These are phyloP conservation scores for Plestiodon gilberti DNA, from an alignment of 2,113 vertebrate genomes.

Conservation along the genomic window DNA sequence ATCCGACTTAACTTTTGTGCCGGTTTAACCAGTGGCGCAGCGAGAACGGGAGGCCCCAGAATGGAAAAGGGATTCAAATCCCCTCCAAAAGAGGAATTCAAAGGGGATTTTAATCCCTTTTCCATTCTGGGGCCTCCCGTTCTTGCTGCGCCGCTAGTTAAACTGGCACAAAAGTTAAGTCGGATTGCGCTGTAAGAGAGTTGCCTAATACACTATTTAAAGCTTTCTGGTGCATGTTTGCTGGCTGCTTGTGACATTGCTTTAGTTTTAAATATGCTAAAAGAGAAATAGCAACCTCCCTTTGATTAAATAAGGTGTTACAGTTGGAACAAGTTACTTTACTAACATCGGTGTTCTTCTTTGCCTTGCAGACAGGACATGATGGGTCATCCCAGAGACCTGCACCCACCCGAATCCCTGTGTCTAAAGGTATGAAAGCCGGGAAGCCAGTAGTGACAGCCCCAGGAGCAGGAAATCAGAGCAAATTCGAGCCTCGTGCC, in stretches of 20 bases:
- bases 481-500: conserved; percentile 88
- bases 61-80: no score
- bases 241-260: conserved; percentile 1
- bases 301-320: background rate
- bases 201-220: no score
- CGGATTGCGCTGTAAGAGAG: no score
- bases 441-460: conserved; percentile 88
- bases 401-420: conserved; percentile 90
- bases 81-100: no score
- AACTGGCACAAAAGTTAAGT: no score
- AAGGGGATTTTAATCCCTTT: no score
- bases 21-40: no score
- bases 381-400: conserved; percentile 85
- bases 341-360: conserved; percentile 41
- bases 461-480: conserved; percentile 86
- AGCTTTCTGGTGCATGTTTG: no score
- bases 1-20: no score
- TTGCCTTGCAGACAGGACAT: conserved; percentile 82
- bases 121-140: no score
- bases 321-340: background rate
- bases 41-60: no score
- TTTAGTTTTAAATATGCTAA: background rate
- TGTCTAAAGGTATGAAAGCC: conserved; percentile 94
- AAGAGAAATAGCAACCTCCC: background rate
- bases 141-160: no score